Evolutionary conservation across 1,140 invertebrate species (phyloP).

Genomic region (Drosophila busckii): DNA sequence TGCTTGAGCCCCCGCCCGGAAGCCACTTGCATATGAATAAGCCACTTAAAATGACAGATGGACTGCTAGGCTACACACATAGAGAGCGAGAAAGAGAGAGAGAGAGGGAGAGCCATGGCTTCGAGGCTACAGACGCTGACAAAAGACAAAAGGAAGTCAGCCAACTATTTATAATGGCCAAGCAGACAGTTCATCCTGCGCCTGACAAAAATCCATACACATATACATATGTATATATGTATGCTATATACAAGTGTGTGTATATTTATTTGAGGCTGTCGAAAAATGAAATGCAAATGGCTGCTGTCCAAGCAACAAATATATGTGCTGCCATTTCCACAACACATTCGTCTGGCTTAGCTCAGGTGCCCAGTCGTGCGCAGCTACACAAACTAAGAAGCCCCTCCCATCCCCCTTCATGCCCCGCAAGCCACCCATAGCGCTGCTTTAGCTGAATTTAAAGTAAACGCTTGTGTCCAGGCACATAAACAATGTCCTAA

Average conservation of each 20-base stretch:
- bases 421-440: too few species aligned
- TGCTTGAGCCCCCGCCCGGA: constrained; percentile 75
- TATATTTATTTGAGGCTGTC: constrained; percentile 60
- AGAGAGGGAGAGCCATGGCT: neutral
- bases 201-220: too few species aligned
- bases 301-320: constrained; percentile 52
- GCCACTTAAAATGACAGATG: constrained; percentile 77
- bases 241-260: constrained; percentile 13
- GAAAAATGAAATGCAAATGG: constrained; percentile 73
- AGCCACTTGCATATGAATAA: constrained; percentile 77
- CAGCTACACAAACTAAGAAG: neutral
- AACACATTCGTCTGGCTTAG: constrained; percentile 37
- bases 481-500: constrained; percentile 53
- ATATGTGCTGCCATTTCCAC: constrained; percentile 49
- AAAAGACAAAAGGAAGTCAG: constrained; percentile 65
- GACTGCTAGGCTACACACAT: constrained; percentile 25
- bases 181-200: constrained; percentile 20
- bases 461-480: constrained; percentile 32
- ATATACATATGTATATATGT: neutral
- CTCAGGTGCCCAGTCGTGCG: constrained; percentile 42
- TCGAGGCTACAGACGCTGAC: constrained; percentile 19
- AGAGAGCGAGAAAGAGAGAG: constrained; percentile 10
- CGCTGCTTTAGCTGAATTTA: constrained; percentile 17
- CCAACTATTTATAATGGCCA: constrained; percentile 63
- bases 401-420: neutral